Evolutionary conservation across 2,888 invertebrate genomes (phyloP).

Genomic region (Oconnorella tubifera): DNA sequence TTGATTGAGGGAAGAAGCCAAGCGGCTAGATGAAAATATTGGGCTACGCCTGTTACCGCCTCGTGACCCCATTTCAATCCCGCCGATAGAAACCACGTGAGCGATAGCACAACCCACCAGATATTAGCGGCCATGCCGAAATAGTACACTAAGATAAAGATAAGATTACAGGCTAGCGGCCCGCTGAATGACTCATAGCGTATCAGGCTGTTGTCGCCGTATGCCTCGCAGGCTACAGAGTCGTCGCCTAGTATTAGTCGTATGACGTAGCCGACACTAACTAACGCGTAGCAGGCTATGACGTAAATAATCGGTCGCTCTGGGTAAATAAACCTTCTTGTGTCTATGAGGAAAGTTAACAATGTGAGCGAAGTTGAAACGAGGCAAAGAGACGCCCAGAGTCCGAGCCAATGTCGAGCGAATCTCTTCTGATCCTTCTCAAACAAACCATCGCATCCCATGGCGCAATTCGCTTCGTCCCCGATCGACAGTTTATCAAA

Average conservation of each 20-base stretch:
- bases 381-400: conserved; percentile 95
- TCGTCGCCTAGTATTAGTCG: conserved; percentile 75
- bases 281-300: conserved; percentile 91
- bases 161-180: conserved; percentile 78
- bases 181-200: conserved; percentile 60
- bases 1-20: conserved; percentile 93
- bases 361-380: conserved; percentile 92
- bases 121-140: conserved; percentile 98
- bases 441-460: conserved; percentile 81
- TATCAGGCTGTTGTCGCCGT: conserved; percentile 12
- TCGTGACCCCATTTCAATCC: conserved; percentile 99
- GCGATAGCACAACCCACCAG: conserved; percentile 90
- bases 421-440: conserved; percentile 72
- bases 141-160: conserved; percentile 93
- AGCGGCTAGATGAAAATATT: conserved; percentile 92
- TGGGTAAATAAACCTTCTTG: conserved; percentile 77
- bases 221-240: conserved; percentile 74
- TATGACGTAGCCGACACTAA: conserved; percentile 81
- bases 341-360: conserved; percentile 90
- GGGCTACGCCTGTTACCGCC: conserved; percentile 87
- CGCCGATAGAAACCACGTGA: conserved; percentile 98
- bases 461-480: conserved; percentile 54
- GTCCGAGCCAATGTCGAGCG: conserved; percentile 90
- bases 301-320: conserved; percentile 97
- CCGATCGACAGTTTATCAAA: conserved; percentile 48